These are phyloP conservation scores for Coreius guichenoti DNA, from an alignment of 2,797 vertebrate genomes.

Conservation along the genomic window DNA sequence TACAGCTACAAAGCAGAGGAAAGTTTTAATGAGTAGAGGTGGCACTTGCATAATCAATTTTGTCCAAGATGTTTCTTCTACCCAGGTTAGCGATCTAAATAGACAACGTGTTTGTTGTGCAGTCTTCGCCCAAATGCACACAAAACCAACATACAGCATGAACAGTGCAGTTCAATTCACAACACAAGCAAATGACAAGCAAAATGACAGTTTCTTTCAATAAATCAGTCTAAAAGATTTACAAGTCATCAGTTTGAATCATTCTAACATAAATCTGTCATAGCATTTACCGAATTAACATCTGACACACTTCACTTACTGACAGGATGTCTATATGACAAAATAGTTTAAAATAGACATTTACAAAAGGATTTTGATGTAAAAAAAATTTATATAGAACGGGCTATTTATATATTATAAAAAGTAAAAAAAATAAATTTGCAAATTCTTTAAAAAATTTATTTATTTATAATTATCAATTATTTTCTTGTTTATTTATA, in stretches of 20 bases:
- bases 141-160: not conserved
- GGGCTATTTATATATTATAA: not conserved
- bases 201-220: not conserved
- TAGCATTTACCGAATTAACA: not conserved
- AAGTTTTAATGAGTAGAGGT: slow-evolving; percentile 7
- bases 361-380: not conserved
- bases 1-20: not conserved
- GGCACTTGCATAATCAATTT: not conserved
- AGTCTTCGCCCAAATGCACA: not conserved
- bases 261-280: not conserved
- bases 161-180: not conserved
- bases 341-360: not conserved
- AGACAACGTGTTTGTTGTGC: not conserved
- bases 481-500: not conserved
- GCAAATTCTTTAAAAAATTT: no score
- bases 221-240: not conserved
- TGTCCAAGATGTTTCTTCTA: not conserved
- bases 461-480: not conserved
- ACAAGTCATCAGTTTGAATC: not conserved
- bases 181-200: not conserved
- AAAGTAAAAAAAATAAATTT: not conserved
- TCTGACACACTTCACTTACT: not conserved
- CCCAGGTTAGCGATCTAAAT: not conserved
- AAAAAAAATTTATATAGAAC: not conserved
- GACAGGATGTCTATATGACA: not conserved